These are phyloP conservation scores for Trinorchestia longiramus DNA, from an alignment of 1,140 invertebrate genomes.

Conservation along the genomic window DNA sequence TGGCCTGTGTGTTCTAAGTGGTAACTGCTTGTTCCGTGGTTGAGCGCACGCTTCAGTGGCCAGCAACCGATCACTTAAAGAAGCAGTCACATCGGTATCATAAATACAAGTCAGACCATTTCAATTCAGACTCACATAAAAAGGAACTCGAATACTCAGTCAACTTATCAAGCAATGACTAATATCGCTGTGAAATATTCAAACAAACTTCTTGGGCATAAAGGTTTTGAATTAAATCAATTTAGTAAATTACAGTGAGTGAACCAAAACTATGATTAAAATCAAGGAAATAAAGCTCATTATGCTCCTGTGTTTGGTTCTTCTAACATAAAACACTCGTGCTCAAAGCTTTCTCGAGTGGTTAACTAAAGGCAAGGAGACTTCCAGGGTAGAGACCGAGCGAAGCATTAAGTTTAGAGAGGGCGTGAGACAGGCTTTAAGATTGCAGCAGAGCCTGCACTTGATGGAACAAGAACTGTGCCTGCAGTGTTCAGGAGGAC, in stretches of 20 bases:
- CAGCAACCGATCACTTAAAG: too few species aligned
- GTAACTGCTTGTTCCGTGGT: too few species aligned
- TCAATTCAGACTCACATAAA: background rate
- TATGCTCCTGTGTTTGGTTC: background rate
- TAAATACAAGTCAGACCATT: background rate
- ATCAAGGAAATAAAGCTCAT: background rate
- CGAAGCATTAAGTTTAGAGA: constrained; percentile 7
- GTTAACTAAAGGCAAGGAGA: background rate
- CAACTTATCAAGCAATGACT: background rate
- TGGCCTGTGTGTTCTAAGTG: too few species aligned
- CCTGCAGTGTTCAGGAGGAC: background rate
- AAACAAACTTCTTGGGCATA: too few species aligned
- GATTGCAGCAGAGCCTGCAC: background rate
- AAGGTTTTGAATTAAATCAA: background rate
- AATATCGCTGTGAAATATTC: background rate
- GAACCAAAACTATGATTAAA: background rate
- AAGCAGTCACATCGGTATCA: background rate
- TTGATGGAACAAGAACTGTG: background rate
- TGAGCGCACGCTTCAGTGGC: too few species aligned
- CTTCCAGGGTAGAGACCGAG: background rate
- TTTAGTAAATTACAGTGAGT: background rate
- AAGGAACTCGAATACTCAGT: background rate
- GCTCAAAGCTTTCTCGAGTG: constrained; percentile 6
- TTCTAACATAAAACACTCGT: background rate
- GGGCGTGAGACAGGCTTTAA: background rate